phyloP scores from a whole-genome alignment of 2,888 invertebrate genomes.

The Aphrophora alni region DNA sequence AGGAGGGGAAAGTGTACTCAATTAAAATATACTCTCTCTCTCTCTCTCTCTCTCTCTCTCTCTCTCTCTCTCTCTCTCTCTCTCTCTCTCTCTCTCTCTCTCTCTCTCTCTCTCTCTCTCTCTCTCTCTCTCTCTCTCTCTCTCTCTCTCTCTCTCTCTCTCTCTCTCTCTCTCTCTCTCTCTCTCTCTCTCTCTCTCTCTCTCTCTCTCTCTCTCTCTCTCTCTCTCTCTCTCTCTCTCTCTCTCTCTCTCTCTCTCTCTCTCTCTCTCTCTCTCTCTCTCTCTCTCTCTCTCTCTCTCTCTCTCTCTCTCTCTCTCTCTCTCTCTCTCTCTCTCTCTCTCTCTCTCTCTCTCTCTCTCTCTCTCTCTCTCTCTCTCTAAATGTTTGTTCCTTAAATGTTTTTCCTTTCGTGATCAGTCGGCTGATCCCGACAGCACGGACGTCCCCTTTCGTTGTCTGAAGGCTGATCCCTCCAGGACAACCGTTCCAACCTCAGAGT shows the following conservation, averaged over 20 bases:
- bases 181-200: constrained; percentile 31
- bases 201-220: constrained; percentile 10
- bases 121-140: constrained; percentile 11
- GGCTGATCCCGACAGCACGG: no score
- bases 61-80: not conserved
- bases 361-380: no score
- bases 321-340: constrained; percentile 18
- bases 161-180: constrained; percentile 7
- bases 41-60: not conserved
- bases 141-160: not conserved
- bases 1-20: no score
- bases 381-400: not conserved
- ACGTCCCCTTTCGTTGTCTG: no score
- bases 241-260: constrained; percentile 16
- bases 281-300: constrained; percentile 18
- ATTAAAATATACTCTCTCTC: no score
- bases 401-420: no score
- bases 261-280: constrained; percentile 16
- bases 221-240: constrained; percentile 12
- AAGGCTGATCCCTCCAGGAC: no score
- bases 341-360: constrained; percentile 18
- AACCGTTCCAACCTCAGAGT: no score
- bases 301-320: constrained; percentile 18
- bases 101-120: not conserved
- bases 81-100: not conserved